Base-by-base conservation (phyloP, 2,888 invertebrate species). In the Epinotia nisella region DNA sequence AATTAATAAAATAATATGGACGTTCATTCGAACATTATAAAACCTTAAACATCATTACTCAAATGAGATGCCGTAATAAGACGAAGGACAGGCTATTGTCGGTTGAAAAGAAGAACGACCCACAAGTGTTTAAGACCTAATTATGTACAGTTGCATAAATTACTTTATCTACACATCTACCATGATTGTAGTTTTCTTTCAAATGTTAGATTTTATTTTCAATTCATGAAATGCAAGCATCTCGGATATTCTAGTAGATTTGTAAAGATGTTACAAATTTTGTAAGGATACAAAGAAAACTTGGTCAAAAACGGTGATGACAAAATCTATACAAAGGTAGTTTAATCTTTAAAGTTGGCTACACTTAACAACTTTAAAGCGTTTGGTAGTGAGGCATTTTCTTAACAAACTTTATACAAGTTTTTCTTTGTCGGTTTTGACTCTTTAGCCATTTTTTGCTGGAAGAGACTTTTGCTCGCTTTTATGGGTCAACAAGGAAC, bases 331-430 rank as follows among this genome's bases (percentile, higher is more conserved):
- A 7, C 13, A n/a, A 49, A 15, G 49, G 13, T 35, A 49, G 3
- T 49, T 45, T 45, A 5, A n/a, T 49, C 5, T 49, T n/a, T n/a
- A 49, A 5, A 49, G 49, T 49, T 13, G 49, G 49, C 49, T 5
- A n/a, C 49, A 49, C 49, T 49, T 49, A n/a, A 49, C n/a, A 49
- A 49, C n/a, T n/a, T n/a, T n/a, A n/a, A 49, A 49, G 49, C 49
- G n/a, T 35, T 35, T 35, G 9, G 13, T 49, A 49, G 49, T 49
- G 49, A 5, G 49, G n/a, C 49, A 7, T n/a, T 49, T n/a, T 49
- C 49, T 49, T 49, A 7, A n/a, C 45, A 49, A 49, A 49, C n/a
- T 49, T 41, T 0, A 35, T 35, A 41, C 41, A 41, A 41, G 41
- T 41, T 41, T 41, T 41, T 41, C 41, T 49, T 49, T 13, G 49